These are phyloP conservation scores for Polietes domitor DNA, from an alignment of 2,888 invertebrate species.

Conservation along the genomic window DNA sequence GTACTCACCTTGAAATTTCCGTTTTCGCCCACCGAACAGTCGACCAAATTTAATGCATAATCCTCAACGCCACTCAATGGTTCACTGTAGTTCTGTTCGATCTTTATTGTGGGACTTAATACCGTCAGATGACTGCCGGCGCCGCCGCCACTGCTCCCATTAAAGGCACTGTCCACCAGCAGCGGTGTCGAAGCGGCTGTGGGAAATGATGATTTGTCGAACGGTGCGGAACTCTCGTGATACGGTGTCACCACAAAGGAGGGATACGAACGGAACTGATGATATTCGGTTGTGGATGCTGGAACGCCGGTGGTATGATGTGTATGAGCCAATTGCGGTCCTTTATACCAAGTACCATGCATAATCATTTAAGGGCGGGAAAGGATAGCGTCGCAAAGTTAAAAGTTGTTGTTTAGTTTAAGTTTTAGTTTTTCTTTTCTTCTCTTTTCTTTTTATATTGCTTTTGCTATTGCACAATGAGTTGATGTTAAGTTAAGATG, in stretches of 20 bases:
- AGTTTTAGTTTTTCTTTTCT: conserved; percentile 2
- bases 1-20: conserved; percentile 75
- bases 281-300: conserved; percentile 72
- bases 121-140: conserved; percentile 68
- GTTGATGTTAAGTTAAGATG: too few relatives aligned
- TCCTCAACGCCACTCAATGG: conserved; percentile 73
- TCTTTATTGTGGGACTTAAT: conserved; percentile 75
- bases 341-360: conserved; percentile 81
- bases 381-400: background rate
- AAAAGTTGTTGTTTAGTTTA: background rate
- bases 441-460: background rate
- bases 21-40: conserved; percentile 71
- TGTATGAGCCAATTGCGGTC: conserved; percentile 79
- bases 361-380: conserved; percentile 77
- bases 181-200: conserved; percentile 71
- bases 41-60: conserved; percentile 74
- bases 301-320: conserved; percentile 51
- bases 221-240: conserved; percentile 70
- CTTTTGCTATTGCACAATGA: background rate
- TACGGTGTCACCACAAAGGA: conserved; percentile 79
- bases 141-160: conserved; percentile 35
- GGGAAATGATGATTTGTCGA: conserved; percentile 61
- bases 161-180: conserved; percentile 72
- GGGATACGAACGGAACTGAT: conserved; percentile 80
- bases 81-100: conserved; percentile 76